Evolutionary conservation across 1,140 invertebrate species (phyloP).

Genomic region (Zaprionus africanus): DNA sequence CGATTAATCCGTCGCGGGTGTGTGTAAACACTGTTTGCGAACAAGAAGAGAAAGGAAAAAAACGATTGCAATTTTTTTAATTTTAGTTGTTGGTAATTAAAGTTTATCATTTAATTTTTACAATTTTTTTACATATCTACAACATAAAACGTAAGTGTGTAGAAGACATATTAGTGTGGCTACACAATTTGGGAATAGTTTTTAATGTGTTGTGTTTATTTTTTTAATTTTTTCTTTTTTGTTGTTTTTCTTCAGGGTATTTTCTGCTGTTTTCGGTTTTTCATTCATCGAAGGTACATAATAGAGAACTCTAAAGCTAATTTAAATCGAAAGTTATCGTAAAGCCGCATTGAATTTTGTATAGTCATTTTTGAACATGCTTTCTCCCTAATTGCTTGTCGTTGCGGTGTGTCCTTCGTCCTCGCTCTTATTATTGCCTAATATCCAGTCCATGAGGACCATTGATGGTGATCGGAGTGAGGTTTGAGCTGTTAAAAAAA

Average conservation of each 20-base stretch:
- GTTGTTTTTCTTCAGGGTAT: not conserved
- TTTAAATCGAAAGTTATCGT: constrained; percentile 35
- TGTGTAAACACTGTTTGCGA: constrained; percentile 8
- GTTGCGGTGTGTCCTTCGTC: constrained; percentile 30
- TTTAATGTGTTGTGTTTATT: constrained; percentile 1
- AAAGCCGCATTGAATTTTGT: constrained; percentile 1
- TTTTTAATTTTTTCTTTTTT: constrained; percentile 23
- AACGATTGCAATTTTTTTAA: constrained; percentile 35
- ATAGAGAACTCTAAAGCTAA: constrained; percentile 58
- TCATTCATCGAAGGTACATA: constrained; percentile 63
- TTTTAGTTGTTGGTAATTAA: constrained; percentile 28
- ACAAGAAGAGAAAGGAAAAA: not conserved
- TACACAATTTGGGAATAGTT: constrained; percentile 46
- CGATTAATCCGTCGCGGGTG: not conserved
- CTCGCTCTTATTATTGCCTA: constrained; percentile 86
- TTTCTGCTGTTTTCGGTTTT: constrained; percentile 14
- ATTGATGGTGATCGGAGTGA: constrained; percentile 89
- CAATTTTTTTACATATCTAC: constrained; percentile 81
- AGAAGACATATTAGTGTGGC: constrained; percentile 20
- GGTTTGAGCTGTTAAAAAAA: constrained; percentile 87
- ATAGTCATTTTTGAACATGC: constrained; percentile 1
- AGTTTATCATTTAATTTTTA: constrained; percentile 57
- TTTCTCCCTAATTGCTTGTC: not conserved
- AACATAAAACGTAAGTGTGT: constrained; percentile 64
- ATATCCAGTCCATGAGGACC: constrained; percentile 91